A percentile compares a stretch with the other conserved stretches of the same genome.
These are phyloP conservation scores for Smutsia temminckii DNA, from an alignment of 2,797 vertebrate genomes.

Conservation along the genomic window DNA sequence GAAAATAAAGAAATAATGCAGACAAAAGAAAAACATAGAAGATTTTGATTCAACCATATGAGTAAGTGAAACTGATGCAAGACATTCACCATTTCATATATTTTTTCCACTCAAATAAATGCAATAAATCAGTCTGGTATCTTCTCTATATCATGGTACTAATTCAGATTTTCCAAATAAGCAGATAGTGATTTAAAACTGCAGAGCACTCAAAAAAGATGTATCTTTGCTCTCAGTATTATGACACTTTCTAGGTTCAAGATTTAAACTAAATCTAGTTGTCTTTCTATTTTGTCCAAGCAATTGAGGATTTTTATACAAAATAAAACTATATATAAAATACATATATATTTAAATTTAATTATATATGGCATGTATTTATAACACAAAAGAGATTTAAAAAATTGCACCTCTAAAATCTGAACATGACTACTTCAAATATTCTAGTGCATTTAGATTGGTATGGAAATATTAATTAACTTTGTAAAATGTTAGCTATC, in stretches of 20 bases:
- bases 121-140: background rate
- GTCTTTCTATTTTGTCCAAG: background rate
- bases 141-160: background rate
- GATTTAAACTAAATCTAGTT: background rate
- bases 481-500: background rate
- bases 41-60: background rate
- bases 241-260: background rate
- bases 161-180: background rate
- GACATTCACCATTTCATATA: background rate
- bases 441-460: background rate
- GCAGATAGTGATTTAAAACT: background rate
- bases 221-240: background rate
- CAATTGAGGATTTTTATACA: background rate
- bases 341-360: background rate
- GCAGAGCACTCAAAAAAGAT: background rate
- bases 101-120: background rate
- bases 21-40: background rate
- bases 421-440: background rate
- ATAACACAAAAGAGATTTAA: background rate
- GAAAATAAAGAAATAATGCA: background rate
- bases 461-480: background rate
- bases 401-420: background rate
- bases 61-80: background rate
- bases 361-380: background rate
- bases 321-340: background rate